These are phyloP conservation scores for Folsomia candida DNA, from an alignment of 2,888 invertebrate genomes.

Conservation along the genomic window DNA sequence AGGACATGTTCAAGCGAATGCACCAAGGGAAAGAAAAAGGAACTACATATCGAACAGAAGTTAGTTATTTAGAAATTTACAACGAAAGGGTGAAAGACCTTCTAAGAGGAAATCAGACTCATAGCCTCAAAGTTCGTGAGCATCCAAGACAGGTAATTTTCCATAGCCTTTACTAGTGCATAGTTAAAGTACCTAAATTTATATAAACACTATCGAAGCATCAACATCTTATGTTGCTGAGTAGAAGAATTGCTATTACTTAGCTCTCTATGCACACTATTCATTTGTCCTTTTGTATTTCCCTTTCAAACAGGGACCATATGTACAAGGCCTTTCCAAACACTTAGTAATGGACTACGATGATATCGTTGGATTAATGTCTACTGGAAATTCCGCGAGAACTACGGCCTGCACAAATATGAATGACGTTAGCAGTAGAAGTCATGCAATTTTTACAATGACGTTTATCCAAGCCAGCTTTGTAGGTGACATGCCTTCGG, in stretches of 20 bases:
- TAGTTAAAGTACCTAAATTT: background rate
- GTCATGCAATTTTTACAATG: constrained; percentile 88
- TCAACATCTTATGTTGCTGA: too few relatives aligned
- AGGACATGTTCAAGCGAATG: constrained; percentile 76
- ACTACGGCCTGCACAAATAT: constrained; percentile 87
- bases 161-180: background rate
- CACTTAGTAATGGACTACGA: constrained; percentile 82
- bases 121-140: constrained; percentile 73
- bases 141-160: constrained; percentile 62
- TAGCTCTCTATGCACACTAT: too few relatives aligned
- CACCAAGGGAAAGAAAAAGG: constrained; percentile 76
- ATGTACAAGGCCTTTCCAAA: constrained; percentile 81
- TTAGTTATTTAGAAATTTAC: constrained; percentile 82
- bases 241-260: too few relatives aligned
- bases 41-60: constrained; percentile 79
- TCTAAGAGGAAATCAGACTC: constrained; percentile 59
- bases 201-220: too few relatives aligned
- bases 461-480: constrained; percentile 85
- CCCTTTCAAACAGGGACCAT: constrained; percentile 77
- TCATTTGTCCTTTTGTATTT: too few relatives aligned
- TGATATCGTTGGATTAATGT: constrained; percentile 78
- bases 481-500: constrained; percentile 71
- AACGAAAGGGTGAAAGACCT: constrained; percentile 78
- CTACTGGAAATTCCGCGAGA: constrained; percentile 75
- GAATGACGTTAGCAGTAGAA: constrained; percentile 87